These are phyloP conservation scores for Pantala flavescens DNA, from an alignment of 1,140 invertebrate genomes.

Conservation along the genomic window DNA sequence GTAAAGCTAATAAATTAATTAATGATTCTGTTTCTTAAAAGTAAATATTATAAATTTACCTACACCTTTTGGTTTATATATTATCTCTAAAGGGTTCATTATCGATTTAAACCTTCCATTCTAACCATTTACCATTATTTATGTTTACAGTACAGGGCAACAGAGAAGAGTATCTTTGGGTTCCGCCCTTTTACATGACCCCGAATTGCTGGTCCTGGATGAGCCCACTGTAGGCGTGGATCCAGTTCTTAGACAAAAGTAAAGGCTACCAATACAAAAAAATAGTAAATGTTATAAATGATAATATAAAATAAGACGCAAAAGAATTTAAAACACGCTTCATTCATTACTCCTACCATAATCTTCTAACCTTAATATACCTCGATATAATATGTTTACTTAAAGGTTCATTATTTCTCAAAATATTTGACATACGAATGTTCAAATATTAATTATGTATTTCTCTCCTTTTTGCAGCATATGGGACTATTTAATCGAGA, in stretches of 20 bases:
- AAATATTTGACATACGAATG: background rate
- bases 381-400: background rate
- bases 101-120: background rate
- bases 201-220: slow-evolving; percentile 42
- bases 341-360: background rate
- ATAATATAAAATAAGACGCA: background rate
- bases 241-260: slow-evolving; percentile 43
- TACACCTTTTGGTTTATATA: no score
- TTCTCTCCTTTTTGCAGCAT: slow-evolving; percentile 36
- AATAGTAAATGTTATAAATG: background rate
- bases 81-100: background rate
- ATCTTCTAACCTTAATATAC: background rate
- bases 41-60: no score
- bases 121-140: slow-evolving; percentile 10
- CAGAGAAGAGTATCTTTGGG: slow-evolving; percentile 38
- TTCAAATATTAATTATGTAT: no score
- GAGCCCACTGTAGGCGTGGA: slow-evolving; percentile 49
- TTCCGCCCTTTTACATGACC: slow-evolving; percentile 40
- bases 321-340: background rate
- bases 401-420: background rate
- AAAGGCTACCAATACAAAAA: slow-evolving; percentile 20
- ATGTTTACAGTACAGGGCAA: slow-evolving; percentile 18
- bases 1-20: no score
- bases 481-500: slow-evolving; percentile 45
- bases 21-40: no score